Evolutionary conservation across 2,113 vertebrate genomes (phyloP).

Genomic region (Laterallus jamaicensis): DNA sequence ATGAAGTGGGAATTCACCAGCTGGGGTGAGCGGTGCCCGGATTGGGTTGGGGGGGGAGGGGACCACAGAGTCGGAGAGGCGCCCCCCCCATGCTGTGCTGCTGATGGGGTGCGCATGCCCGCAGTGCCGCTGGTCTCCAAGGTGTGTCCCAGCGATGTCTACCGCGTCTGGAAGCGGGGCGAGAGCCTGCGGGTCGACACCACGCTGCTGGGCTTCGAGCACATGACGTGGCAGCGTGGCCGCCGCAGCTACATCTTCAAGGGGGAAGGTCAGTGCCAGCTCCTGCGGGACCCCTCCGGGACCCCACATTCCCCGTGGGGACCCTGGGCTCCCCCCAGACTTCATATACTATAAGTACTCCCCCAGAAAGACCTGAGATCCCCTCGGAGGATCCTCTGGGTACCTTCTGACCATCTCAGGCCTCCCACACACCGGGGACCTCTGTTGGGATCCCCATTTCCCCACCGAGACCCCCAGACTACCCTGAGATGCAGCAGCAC

Average conservation of each 20-base stretch:
- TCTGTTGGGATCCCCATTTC: background rate
- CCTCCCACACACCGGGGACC: background rate
- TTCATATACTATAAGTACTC: fast-evolving
- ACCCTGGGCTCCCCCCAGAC: background rate
- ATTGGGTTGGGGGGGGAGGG: background rate
- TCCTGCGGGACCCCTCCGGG: fast-evolving
- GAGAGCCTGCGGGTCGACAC: constrained; percentile 93
- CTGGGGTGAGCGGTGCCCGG: constrained; percentile 84
- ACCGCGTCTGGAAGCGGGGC: constrained; percentile 94
- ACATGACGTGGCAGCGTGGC: constrained; percentile 97
- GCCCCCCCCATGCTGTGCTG: fast-evolving
- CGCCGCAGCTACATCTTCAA: constrained; percentile 95
- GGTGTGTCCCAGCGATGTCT: constrained; percentile 94
- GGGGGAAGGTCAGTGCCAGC: constrained; percentile 82
- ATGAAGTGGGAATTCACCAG: constrained; percentile 99
- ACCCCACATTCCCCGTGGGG: too few relatives aligned
- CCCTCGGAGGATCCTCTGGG: too few relatives aligned
- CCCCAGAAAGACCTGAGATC: background rate
- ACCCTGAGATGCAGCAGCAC: background rate
- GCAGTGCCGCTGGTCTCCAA: constrained; percentile 93
- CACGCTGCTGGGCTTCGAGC: constrained; percentile 92
- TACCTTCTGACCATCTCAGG: background rate
- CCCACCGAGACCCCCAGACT: background rate
- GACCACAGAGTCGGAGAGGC: background rate
- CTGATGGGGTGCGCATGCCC: background rate